Percentiles rank a stretch among this genome's conserved stretches.
These are phyloP conservation scores for Brachyalestes nurse DNA, from an alignment of 2,797 vertebrate genomes.

Conservation along the genomic window DNA sequence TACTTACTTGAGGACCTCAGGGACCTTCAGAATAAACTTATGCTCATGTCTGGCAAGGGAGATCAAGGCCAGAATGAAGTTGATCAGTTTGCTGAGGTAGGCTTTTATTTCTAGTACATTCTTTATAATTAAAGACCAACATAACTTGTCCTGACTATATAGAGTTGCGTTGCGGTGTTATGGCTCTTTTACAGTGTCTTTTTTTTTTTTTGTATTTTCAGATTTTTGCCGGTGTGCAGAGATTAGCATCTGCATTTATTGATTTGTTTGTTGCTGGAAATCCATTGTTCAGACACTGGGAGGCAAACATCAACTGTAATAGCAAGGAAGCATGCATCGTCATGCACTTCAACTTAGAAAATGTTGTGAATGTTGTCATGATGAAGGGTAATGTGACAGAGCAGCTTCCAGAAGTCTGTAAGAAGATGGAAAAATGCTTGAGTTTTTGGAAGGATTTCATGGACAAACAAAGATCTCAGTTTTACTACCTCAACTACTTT, in stretches of 20 bases:
- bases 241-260: constrained; percentile 87
- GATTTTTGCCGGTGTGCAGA: constrained; percentile 89
- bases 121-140: not conserved
- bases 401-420: constrained; percentile 85
- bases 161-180: not conserved
- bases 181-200: not conserved
- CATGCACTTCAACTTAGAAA: constrained; percentile 82
- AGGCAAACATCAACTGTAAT: constrained; percentile 78
- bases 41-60: constrained; percentile 96
- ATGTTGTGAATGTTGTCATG: constrained; percentile 64
- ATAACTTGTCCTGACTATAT: not conserved
- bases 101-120: not conserved
- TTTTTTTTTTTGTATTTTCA: constrained; percentile 62
- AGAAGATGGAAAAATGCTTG: constrained; percentile 87
- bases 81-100: constrained; percentile 91
- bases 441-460: constrained; percentile 85
- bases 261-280: constrained; percentile 88
- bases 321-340: constrained; percentile 64
- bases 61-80: constrained; percentile 88
- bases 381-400: constrained; percentile 73
- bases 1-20: constrained; percentile 89
- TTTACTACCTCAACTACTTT: constrained; percentile 94
- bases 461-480: constrained; percentile 76
- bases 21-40: constrained; percentile 95
- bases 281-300: constrained; percentile 89